Conservation (phyloP, 2,888 invertebrate genomes). For the Xylota segnis region DNA sequence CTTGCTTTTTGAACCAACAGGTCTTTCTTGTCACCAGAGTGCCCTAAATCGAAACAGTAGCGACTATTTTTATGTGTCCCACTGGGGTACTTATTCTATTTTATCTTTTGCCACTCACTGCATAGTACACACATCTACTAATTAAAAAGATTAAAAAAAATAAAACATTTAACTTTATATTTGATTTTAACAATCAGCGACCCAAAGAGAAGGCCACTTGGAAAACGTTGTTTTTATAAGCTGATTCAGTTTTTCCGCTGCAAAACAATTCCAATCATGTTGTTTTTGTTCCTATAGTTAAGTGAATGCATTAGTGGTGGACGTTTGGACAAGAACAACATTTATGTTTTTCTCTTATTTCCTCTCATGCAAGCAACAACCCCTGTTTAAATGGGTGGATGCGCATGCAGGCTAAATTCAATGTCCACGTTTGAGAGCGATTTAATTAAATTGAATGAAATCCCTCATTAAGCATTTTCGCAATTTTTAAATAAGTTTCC, state of each 20-base stretch:
- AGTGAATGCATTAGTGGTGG: constrained; percentile 63
- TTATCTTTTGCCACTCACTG: no score
- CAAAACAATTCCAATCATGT: constrained; percentile 50
- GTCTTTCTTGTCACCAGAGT: no score
- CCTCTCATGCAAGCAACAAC: constrained; percentile 60
- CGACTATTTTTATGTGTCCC: no score
- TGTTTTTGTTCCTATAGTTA: constrained; percentile 55
- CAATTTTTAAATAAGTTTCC: constrained; percentile 68
- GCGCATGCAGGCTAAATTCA: constrained; percentile 58
- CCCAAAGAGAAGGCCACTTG: neutral
- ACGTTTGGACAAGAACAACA: constrained; percentile 29
- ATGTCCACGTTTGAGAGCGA: constrained; percentile 67
- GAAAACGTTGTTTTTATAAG: constrained; percentile 20
- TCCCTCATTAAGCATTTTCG: constrained; percentile 70
- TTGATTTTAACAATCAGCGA: neutral
- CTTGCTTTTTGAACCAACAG: no score
- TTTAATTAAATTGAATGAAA: constrained; percentile 75
- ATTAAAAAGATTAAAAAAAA: neutral
- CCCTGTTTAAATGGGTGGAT: constrained; percentile 55
- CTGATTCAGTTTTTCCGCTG: constrained; percentile 41
- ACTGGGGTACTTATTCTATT: no score
- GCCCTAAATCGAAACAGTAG: no score
- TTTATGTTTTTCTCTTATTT: constrained; percentile 44
- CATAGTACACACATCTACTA: no score
- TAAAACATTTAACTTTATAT: neutral